phyloP scores from a whole-genome alignment of 2,797 vertebrate species.

The Molossus alvarezi region DNA sequence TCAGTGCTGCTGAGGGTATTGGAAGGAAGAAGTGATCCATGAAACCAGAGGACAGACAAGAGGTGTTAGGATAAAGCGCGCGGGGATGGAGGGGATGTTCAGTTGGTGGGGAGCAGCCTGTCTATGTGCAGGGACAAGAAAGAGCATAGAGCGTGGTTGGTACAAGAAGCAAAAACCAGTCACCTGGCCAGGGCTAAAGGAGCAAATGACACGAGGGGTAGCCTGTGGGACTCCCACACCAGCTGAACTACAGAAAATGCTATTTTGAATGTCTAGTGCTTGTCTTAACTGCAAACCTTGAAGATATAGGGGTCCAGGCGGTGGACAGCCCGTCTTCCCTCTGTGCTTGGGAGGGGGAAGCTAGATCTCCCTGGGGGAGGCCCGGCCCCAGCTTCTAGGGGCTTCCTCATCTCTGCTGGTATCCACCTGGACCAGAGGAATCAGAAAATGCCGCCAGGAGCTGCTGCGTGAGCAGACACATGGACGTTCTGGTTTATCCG shows the following conservation, averaged over 20 bases:
- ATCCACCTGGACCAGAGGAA: background rate
- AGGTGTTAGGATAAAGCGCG: background rate
- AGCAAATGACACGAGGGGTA: background rate
- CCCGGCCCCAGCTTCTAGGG: background rate
- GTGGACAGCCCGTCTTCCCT: fast-evolving
- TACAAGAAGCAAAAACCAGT: background rate
- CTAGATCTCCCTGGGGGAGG: background rate
- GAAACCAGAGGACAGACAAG: background rate
- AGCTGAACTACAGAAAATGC: background rate
- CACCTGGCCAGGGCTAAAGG: background rate
- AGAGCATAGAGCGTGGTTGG: fast-evolving
- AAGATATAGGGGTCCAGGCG: background rate
- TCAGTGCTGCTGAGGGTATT: background rate
- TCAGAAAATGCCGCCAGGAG: background rate
- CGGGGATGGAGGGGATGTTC: background rate
- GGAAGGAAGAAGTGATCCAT: background rate
- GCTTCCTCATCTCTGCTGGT: fast-evolving
- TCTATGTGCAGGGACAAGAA: background rate
- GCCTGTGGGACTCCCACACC: background rate
- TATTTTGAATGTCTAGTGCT: background rate
- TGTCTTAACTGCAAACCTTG: background rate
- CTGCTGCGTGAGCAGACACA: background rate
- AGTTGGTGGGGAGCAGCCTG: background rate
- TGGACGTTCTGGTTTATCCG: background rate
- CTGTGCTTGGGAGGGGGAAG: background rate